Conservation (phyloP, 1,140 invertebrate genomes). For the Calephelis virginiensis region DNA sequence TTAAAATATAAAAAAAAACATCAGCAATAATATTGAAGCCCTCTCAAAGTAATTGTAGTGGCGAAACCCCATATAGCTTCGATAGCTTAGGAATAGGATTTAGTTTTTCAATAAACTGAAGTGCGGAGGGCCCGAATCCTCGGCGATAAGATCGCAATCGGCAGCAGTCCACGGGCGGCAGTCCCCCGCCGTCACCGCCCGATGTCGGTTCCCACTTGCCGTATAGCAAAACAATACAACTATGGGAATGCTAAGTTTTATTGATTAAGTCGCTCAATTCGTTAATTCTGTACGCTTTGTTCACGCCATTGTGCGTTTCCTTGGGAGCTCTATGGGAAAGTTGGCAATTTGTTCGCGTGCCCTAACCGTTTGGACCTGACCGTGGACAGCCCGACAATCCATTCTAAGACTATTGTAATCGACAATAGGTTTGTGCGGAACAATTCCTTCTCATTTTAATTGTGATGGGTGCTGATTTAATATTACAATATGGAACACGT, state of each 20-base stretch:
- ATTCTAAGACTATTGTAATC: slow-evolving; percentile 43
- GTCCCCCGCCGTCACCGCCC: slow-evolving; percentile 56
- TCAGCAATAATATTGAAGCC: background rate
- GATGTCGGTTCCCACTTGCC: slow-evolving; percentile 62
- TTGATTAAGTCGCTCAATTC: slow-evolving; percentile 74
- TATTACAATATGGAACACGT: background rate
- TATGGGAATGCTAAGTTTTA: slow-evolving; percentile 71
- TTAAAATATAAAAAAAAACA: background rate
- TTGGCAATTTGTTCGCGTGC: slow-evolving; percentile 70
- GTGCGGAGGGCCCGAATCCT: slow-evolving; percentile 53
- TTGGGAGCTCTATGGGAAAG: slow-evolving; percentile 69
- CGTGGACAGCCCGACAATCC: slow-evolving; percentile 48
- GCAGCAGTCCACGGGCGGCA: slow-evolving; percentile 53
- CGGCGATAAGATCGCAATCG: slow-evolving; percentile 55
- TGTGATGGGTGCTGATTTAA: slow-evolving; percentile 42
- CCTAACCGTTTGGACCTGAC: slow-evolving; percentile 53
- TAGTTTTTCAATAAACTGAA: slow-evolving; percentile 50
- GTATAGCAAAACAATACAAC: slow-evolving; percentile 57
- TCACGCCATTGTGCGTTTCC: slow-evolving; percentile 49
- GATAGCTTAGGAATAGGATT: slow-evolving; percentile 29
- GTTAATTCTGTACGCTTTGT: slow-evolving; percentile 53
- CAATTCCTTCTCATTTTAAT: slow-evolving; percentile 58
- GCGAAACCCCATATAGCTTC: slow-evolving; percentile 27
- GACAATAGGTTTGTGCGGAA: slow-evolving; percentile 61
- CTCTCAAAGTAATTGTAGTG: slow-evolving; percentile 19